Percentiles rank a stretch among this genome's conserved stretches.
Evolutionary conservation across 1,140 invertebrate species (phyloP).

Genomic region (Neodiprion virginianus): DNA sequence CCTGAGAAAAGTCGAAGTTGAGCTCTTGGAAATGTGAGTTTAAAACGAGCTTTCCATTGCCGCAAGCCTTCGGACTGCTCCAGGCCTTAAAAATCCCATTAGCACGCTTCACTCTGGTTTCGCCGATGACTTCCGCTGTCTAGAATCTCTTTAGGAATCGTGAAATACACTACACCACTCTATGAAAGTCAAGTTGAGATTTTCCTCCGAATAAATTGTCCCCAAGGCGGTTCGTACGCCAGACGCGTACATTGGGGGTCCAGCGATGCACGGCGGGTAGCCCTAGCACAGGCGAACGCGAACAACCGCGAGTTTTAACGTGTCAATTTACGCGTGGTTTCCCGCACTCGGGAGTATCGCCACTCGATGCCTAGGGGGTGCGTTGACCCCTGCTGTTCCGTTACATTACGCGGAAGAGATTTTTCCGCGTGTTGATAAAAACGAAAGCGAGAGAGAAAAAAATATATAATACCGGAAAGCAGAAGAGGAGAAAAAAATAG

Average conservation of each 20-base stretch:
- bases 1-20: neutral
- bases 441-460: too few relatives aligned
- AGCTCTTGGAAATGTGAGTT: neutral
- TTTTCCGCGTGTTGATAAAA: neutral
- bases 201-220: neutral
- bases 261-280: neutral
- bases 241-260: slow-evolving; percentile 2
- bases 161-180: too few relatives aligned
- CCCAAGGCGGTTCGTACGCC: neutral
- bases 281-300: neutral
- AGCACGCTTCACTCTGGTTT: neutral
- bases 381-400: neutral
- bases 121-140: neutral
- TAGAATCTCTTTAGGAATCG: neutral
- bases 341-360: neutral
- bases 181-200: neutral
- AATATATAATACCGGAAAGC: neutral
- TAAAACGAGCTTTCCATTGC: neutral
- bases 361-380: neutral
- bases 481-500: too few relatives aligned
- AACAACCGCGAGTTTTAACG: neutral
- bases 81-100: neutral
- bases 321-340: neutral
- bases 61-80: neutral
- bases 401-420: slow-evolving; percentile 7